Base-by-base conservation (phyloP, 2,113 vertebrate genomes). In the Eretmochelys imbricata region DNA sequence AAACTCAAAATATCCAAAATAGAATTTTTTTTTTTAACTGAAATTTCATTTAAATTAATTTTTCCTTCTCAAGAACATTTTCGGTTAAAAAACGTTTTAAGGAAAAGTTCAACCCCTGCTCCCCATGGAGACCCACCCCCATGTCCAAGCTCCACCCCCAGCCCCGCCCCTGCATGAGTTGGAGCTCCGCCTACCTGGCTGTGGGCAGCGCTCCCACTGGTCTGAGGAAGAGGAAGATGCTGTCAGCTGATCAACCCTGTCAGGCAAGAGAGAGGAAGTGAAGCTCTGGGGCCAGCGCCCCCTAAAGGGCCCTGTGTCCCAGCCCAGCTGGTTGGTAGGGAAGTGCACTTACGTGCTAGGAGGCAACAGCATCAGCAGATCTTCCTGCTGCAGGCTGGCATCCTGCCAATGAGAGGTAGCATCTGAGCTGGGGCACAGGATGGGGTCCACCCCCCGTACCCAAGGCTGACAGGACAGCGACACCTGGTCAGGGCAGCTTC, bases 191-290 rank as follows among this genome's bases (percentile, higher is more conserved):
- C 90, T 89, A 98, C 97, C 96, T 82, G 94, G 69, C n/a, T 25
- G 57, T 12, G 83, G 51, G 78, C 35, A n/a, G 53, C 38, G 89
- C 12, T 94, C 94, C 1, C 17, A 79, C 69, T 48, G 90, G 25
- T 91, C 82, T 38, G 72, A 82, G 82, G 89, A 19, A 4, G 46
- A 50, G 84, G 94, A 85, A 93, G 87, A 82, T 84, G 83, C 80
- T 6, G 14, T 65, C 62, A 82, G 31, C n/a, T 93, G 86, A 82
- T 97, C 87, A 72, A 84, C 50, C 95, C 97, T 98, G 86, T 29
- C 72, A 14, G 84, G 85, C 48, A 29, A 84, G 35, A 85, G 87
- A 76, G 17, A 62, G 12, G 16, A 22, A 38, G 38, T 50, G n/a
- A 69, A 75, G 49, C 25, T 35, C 84, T 12, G 35, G 42, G 75